These are phyloP conservation scores for Trachymyrmex septentrionalis DNA, from an alignment of 1,140 invertebrate species.

Conservation along the genomic window DNA sequence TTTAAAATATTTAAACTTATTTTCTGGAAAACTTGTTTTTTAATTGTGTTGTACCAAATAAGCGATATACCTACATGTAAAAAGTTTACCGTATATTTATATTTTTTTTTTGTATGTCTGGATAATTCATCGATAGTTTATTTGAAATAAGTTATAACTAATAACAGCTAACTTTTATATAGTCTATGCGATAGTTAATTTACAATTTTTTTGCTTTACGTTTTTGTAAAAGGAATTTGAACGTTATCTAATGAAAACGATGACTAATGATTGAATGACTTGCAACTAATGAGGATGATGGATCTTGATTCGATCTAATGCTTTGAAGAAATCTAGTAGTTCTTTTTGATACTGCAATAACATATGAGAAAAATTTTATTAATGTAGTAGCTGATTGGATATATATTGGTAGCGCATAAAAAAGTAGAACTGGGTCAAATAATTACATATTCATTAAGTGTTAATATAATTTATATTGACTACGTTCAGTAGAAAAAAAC, in stretches of 20 bases:
- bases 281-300: not conserved
- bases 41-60: too few species aligned
- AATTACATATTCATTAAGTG: not conserved
- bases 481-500: too few species aligned
- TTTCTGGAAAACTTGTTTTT: too few species aligned
- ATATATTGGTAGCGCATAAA: not conserved
- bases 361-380: not conserved
- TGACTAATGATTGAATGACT: constrained; percentile 11
- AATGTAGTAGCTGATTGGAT: not conserved
- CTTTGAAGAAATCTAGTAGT: not conserved
- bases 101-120: not conserved
- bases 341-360: not conserved
- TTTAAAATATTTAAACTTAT: too few species aligned
- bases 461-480: not conserved
- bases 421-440: not conserved
- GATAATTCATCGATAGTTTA: too few species aligned
- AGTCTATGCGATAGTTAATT: not conserved
- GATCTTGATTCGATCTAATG: not conserved
- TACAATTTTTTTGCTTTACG: not conserved
- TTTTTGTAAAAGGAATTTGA: not conserved
- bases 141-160: not conserved
- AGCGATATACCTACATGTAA: not conserved
- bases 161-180: too few species aligned
- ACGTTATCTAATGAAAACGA: constrained; percentile 15
- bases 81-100: not conserved